Base-by-base conservation (phyloP, 2,888 invertebrate genomes). In the Hesperia comma region DNA sequence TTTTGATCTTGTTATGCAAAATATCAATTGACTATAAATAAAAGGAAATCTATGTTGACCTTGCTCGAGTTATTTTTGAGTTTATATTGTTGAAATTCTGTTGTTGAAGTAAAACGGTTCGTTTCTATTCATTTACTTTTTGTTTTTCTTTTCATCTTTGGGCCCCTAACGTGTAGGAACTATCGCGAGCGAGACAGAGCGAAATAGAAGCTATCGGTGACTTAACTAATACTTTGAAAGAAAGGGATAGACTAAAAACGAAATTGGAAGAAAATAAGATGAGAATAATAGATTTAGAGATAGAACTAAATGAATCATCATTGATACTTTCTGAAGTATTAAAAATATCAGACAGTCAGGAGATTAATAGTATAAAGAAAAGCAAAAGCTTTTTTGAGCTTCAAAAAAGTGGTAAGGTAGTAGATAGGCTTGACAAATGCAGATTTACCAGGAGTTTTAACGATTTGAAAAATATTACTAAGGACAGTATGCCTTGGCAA, bases 321-420 rank as follows among this genome's bases (percentile, higher is more conserved):
- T 85, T 93, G 57, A 88, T 93, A 76, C 77, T 94, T 63, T 90
- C 92, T 51, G 93, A 94, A 76, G 80, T 92, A 17, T 78, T 91
- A 54, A 93, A 92, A 76, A 87, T 93, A 83, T 87, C 92, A 21
- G 87, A 90, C 71, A 83, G 88, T 68, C 82, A 83, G 74, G 87
- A 88, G 64, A 75, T 87, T 43, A 79, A 76, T 67, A 80, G 80
- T 63, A 85, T 92, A 68, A 90, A 90, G 75, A 85, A 89, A 68
- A 88, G 90, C 71, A 89, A 84, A 79, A 92, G 90, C 77, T 90
- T 87, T 79, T 90, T 90, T 73, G 92, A 92, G 76, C 78, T 92
- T 71, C 93, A 93, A 82, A 93, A 94, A 83, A 93, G 92, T 87
- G 93, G 93, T 92, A 94, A 93, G 92, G 93, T 93, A 90, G 93